phyloP scores from a whole-genome alignment of 2,888 invertebrate species.

The Drosophila cognata region DNA sequence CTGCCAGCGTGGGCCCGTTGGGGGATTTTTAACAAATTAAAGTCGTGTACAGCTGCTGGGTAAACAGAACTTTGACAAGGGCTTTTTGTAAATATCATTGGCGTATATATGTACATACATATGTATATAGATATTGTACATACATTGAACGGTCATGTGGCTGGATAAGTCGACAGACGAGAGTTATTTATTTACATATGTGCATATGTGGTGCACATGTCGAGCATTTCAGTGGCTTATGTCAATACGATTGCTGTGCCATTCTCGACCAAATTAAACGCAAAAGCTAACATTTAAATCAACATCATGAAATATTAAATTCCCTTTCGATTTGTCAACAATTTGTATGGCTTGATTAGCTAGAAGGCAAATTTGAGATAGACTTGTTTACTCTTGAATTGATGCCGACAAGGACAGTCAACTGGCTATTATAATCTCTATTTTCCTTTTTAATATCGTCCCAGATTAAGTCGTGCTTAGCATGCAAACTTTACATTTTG shows the following conservation, averaged over 20 bases:
- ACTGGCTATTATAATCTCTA: not conserved
- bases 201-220: not conserved
- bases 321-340: constrained; percentile 5
- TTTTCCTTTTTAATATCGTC: not conserved
- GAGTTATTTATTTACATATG: not conserved
- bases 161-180: constrained; percentile 38
- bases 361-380: not conserved
- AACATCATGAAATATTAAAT: not conserved
- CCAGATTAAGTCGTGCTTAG: not conserved
- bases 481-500: constrained; percentile 1
- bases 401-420: not conserved
- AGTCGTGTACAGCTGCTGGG: constrained; percentile 56
- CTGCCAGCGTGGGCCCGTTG: constrained; percentile 16
- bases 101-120: not conserved
- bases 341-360: not conserved
- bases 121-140: not conserved
- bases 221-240: constrained; percentile 31
- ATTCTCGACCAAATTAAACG: constrained; percentile 5
- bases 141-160: constrained; percentile 56
- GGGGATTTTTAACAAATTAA: constrained; percentile 71
- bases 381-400: not conserved
- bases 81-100: constrained; percentile 39
- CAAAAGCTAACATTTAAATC: constrained; percentile 6
- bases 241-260: constrained; percentile 23
- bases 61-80: constrained; percentile 50